These are phyloP conservation scores for Mesochorus sp. DNA, from an alignment of 2,888 invertebrate species.

Conservation along the genomic window DNA sequence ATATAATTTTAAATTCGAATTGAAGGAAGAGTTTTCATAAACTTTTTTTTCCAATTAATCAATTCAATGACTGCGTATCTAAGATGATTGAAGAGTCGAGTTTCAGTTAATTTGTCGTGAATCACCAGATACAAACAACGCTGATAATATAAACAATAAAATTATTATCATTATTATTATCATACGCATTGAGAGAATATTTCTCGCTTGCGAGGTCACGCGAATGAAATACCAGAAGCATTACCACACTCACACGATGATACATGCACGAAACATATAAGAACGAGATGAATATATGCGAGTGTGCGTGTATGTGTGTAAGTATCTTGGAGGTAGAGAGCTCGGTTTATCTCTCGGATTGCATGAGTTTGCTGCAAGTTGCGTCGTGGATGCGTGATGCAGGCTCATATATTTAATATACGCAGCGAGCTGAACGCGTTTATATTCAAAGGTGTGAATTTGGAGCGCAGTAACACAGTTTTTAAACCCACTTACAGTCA, in stretches of 20 bases:
- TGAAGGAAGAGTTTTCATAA: too few species aligned
- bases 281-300: constrained; percentile 29
- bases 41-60: too few species aligned
- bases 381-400: constrained; percentile 11
- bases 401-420: background rate
- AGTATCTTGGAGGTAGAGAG: background rate
- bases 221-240: constrained; percentile 41
- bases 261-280: background rate
- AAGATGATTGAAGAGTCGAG: too few species aligned
- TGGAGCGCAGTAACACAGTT: too few species aligned
- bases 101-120: too few species aligned
- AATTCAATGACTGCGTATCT: too few species aligned
- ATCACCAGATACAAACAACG: too few species aligned
- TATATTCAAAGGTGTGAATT: background rate
- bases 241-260: constrained; percentile 3
- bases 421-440: background rate
- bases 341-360: background rate
- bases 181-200: constrained; percentile 12
- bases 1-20: too few species aligned
- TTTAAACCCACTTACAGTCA: too few species aligned
- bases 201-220: constrained; percentile 36
- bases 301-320: too few species aligned
- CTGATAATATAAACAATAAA: too few species aligned
- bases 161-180: constrained; percentile 4
- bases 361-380: constrained; percentile 27